Evolutionary conservation across 2,113 vertebrate species (phyloP), one percentile per base, ranked within the genome.

Genomic region (Toxotes jaculatrix): DNA sequence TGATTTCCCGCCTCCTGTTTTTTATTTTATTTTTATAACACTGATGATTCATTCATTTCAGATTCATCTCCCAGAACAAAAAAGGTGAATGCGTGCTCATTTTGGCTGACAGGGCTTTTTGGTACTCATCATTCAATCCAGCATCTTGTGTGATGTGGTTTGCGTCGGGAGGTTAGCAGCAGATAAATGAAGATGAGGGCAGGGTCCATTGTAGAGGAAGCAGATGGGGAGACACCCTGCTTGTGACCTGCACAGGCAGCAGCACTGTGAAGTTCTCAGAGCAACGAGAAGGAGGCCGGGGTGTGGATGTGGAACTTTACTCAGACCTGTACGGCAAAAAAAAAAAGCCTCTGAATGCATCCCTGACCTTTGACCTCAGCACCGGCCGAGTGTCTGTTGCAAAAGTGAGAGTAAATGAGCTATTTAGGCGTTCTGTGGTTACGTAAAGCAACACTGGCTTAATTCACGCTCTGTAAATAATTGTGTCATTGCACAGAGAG

Each of bases 391-490:
- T 56, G 49, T 64, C n/a, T 0, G 3, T 7, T 36, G 42, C 61
- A 12, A 19, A 21, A 16, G n/a, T 51, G 31, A 65, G 27, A 67
- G 55, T 60, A 45, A 60, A 59, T 55, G 49, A 63, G 40, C 49
- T 56, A 45, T 53, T 85, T 77, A 73, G 72, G 47, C 45, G 34
- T 19, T 61, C 32, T 34, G 66, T 64, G 64, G 53, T 86, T 86
- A 80, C 16, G 16, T 85, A 87, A 91, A 36, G 73, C 72, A 23
- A 60, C 21, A 13, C 34, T 45, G 59, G 83, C 17, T 88, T 74
- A n/a, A 85, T 66, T 88, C 82, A 88, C 59, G 72, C 83, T 86
- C 62, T 40, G 73, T 83, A 83, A 78, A 74, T 89, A 85, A 87
- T 19, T 70, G 84, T 77, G 64, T 82, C 81, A 82, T 77, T 87